phyloP scores from a whole-genome alignment of 2,113 vertebrate species.

The Gymnarchus niloticus region DNA sequence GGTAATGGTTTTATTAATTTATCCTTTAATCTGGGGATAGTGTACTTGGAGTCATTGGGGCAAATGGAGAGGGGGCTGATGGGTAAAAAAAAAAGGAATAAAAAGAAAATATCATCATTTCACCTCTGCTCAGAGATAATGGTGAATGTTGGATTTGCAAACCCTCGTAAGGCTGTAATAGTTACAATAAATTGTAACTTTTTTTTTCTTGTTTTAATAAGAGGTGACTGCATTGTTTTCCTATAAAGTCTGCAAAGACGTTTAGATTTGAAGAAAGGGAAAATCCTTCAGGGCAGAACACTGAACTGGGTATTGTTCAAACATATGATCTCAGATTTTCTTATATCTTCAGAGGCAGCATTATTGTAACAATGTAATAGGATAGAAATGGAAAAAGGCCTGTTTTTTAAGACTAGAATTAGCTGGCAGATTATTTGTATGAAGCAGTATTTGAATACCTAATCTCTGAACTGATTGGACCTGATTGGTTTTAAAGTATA shows the following conservation, averaged over 20 bases:
- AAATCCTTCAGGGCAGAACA: background rate
- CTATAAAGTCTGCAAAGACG: background rate
- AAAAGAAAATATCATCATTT: conserved; percentile 4
- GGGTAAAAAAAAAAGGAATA: background rate
- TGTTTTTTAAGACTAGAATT: background rate
- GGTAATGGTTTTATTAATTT: conserved; percentile 80
- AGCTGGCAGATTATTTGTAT: background rate
- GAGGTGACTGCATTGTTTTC: background rate
- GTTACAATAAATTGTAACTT: conserved; percentile 2
- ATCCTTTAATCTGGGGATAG: conserved; percentile 64
- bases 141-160: background rate
- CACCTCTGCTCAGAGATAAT: conserved; percentile 1
- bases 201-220: background rate
- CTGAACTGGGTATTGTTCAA: background rate
- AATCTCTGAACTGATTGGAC: background rate
- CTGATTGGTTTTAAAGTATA: too few species aligned
- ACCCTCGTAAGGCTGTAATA: background rate
- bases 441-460: background rate
- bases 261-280: background rate
- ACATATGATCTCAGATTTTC: background rate
- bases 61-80: background rate
- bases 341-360: background rate
- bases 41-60: conserved; percentile 38
- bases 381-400: background rate
- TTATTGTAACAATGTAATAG: background rate